Conservation (phyloP, 2,888 invertebrate species). For the Pollenia labialis region DNA sequence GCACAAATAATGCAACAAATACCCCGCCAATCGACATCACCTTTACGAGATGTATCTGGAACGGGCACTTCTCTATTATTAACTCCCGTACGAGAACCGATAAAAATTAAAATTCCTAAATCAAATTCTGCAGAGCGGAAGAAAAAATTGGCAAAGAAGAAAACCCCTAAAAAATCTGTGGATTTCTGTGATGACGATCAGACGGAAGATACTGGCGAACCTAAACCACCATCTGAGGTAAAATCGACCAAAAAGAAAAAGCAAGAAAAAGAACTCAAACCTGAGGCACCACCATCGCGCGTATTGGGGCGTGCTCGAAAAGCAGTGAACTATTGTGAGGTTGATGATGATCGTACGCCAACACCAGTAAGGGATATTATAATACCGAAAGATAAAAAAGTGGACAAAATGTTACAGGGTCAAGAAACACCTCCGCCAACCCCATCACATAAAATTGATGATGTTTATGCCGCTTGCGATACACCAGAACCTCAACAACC, state of each 20-base stretch:
- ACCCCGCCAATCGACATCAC: slow-evolving; percentile 80
- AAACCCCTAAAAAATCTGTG: slow-evolving; percentile 69
- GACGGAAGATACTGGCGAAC: slow-evolving; percentile 3
- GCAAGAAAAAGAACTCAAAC: slow-evolving; percentile 82
- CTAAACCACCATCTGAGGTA: slow-evolving; percentile 39
- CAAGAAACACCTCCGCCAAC: slow-evolving; percentile 70
- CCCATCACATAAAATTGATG: slow-evolving; percentile 52
- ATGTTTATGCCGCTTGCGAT: slow-evolving; percentile 63
- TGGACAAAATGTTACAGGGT: slow-evolving; percentile 54
- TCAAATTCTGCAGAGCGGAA: slow-evolving; percentile 81
- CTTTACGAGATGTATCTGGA: slow-evolving; percentile 78
- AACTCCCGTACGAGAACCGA: slow-evolving; percentile 77
- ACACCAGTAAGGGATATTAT: slow-evolving; percentile 82
- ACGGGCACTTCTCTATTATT: slow-evolving; percentile 66
- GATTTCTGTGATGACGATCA: slow-evolving; percentile 72
- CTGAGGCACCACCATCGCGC: slow-evolving; percentile 82
- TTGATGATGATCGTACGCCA: slow-evolving; percentile 83
- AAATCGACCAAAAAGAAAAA: slow-evolving; percentile 79
- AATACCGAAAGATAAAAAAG: slow-evolving; percentile 83
- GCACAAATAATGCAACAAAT: slow-evolving; percentile 83
- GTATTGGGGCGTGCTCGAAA: slow-evolving; percentile 85
- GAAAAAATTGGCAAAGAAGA: slow-evolving; percentile 79
- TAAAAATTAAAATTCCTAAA: slow-evolving; percentile 82
- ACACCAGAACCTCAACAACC: slow-evolving; percentile 67
- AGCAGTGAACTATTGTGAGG: slow-evolving; percentile 88